Base-by-base conservation (phyloP, 2,797 vertebrate species). In the Eleutherodactylus coqui region DNA sequence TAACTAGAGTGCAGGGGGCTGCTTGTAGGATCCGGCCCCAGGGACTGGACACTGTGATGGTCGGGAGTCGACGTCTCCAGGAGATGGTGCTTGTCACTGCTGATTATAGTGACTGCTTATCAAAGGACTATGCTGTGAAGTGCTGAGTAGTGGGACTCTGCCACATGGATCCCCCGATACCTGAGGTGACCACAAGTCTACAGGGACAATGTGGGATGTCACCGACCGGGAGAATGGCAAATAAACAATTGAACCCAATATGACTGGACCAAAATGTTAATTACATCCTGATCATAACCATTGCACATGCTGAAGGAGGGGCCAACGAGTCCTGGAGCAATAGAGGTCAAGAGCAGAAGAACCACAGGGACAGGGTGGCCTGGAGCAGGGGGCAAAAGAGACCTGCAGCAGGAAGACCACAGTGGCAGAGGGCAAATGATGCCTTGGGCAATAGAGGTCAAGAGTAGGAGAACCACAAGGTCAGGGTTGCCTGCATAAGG, bases 1-100 rank as follows among this genome's bases (percentile, higher is more conserved):
- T n/a, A 90, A 89, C 67, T 94, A 95, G 73, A 0, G 49, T 16
- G 49, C 9, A 3, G 17, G 49, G 49, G 2, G 21, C 19, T 5
- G 47, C 8, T 24, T 5, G 53, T 1, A 9, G 38, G 29, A 2
- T 21, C 32, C 14, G 32, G 16, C 14, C 32, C 13, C 29, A 16
- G 16, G 62, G 32, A 17, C 62, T 19, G 32, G 32, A 67, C 60
- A 13, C 14, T 24, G 51, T 58, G 58, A 60, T 13, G 58, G n/a
- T 27, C 5, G n/a, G 58, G 24, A 2, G 58, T 7, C 53, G 24
- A 24, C 7, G 8, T n/a, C 53, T 11, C 5, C 6, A 64, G 60
- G 62, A 36, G 67, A 8, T n/a, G 24, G 67, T 1, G 19, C 1
- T 7, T 1, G 8, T 5, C 17, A 11, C 67, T 32, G 27, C 43